Evolutionary conservation across 2,113 vertebrate genomes (phyloP).

Genomic region (Bothrops jararaca): DNA sequence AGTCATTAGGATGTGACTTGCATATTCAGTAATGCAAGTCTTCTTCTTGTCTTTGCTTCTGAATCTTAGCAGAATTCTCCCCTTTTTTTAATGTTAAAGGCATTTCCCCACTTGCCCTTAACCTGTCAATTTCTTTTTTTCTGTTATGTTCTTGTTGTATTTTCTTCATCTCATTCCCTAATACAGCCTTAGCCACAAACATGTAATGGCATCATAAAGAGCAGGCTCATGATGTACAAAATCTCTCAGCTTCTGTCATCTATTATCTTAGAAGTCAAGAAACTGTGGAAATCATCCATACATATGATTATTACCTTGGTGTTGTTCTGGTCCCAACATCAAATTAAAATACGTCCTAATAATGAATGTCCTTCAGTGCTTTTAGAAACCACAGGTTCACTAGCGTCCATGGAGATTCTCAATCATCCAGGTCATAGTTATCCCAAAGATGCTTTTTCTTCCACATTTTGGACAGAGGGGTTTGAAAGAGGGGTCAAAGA

Average conservation of each 20-base stretch:
- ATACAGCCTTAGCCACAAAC: background rate
- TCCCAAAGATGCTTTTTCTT: no score
- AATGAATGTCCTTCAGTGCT: background rate
- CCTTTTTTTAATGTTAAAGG: background rate
- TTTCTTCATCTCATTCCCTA: background rate
- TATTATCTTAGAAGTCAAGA: background rate
- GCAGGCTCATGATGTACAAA: background rate
- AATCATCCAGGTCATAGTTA: no score
- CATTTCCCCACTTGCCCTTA: background rate
- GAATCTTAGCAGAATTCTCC: background rate
- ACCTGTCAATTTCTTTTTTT: background rate
- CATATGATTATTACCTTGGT: background rate
- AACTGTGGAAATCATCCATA: background rate
- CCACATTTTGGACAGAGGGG: no score
- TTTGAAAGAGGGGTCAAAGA: no score
- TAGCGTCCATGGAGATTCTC: no score
- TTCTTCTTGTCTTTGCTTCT: background rate
- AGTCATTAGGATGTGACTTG: background rate
- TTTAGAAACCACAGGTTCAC: background rate
- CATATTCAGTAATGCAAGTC: background rate
- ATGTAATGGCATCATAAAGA: background rate
- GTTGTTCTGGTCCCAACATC: background rate
- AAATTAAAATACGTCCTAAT: background rate
- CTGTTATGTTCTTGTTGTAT: background rate
- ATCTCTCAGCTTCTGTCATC: background rate